Evolutionary conservation across 2,113 vertebrate species (phyloP).

Genomic region (Papio anubis): DNA sequence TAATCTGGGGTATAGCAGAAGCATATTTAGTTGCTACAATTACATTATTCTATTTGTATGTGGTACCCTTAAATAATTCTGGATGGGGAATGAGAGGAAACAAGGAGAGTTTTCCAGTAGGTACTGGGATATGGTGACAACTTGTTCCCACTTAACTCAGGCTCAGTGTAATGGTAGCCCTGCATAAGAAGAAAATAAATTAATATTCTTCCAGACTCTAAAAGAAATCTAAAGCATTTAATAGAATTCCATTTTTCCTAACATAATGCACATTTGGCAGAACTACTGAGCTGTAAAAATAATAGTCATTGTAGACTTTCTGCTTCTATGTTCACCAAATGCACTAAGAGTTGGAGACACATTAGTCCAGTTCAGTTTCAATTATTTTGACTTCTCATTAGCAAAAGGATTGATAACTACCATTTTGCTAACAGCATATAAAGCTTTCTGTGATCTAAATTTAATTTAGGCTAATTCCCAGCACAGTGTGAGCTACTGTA

Average conservation of each 20-base stretch:
- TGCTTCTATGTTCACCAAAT: constrained; percentile 34
- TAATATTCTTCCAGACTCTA: constrained; percentile 17
- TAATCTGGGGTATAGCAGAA: background rate
- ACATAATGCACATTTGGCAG: constrained; percentile 61
- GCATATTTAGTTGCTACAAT: background rate
- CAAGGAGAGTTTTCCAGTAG: background rate
- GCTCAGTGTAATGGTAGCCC: background rate
- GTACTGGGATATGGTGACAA: background rate
- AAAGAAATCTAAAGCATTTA: background rate
- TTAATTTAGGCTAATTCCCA: constrained; percentile 63
- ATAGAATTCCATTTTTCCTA: constrained; percentile 26
- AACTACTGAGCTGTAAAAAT: constrained; percentile 41
- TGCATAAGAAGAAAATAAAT: constrained; percentile 34
- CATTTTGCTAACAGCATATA: constrained; percentile 63
- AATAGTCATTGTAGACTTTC: constrained; percentile 46
- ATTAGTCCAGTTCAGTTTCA: constrained; percentile 44
- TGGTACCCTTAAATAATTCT: background rate
- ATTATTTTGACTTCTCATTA: constrained; percentile 72
- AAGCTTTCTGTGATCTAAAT: constrained; percentile 59
- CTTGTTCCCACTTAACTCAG: background rate
- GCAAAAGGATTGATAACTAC: constrained; percentile 61
- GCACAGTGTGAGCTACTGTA: constrained; percentile 35
- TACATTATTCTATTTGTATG: background rate
- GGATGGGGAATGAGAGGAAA: background rate
- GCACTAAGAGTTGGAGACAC: constrained; percentile 40